Evolutionary conservation across 2,888 invertebrate species (phyloP).

Genomic region (Cephus pulcher): DNA sequence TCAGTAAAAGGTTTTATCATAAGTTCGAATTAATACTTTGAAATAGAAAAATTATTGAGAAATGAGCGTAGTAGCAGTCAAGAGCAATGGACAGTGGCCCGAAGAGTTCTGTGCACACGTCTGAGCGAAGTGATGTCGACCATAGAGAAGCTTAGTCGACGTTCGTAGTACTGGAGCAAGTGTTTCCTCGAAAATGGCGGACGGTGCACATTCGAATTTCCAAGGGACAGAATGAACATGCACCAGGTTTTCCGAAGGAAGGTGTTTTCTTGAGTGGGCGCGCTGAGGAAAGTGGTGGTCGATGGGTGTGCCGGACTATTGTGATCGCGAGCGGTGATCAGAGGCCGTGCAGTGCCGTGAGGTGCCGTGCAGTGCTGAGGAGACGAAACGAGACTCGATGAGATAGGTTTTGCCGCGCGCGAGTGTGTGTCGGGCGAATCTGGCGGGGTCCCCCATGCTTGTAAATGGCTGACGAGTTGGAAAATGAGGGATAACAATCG

Average conservation of each 20-base stretch:
- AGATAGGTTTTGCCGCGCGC: conserved; percentile 37
- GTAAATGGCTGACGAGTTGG: conserved; percentile 55
- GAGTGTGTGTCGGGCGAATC: conserved; percentile 37
- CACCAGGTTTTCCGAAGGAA: conserved; percentile 38
- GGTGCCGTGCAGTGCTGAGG: no score
- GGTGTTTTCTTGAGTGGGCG: conserved; percentile 39
- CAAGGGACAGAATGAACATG: conserved; percentile 47
- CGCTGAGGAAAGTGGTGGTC: conserved; percentile 37
- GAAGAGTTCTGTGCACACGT: no score
- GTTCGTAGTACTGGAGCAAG: conserved; percentile 44
- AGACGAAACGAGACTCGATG: conserved; percentile 18
- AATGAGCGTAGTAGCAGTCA: no score
- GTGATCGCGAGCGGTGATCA: conserved; percentile 35
- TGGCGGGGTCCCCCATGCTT: conserved; percentile 53
- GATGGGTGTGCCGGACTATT: conserved; percentile 30
- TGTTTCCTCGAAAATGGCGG: conserved; percentile 54
- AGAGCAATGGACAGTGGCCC: no score
- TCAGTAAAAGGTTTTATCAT: no score
- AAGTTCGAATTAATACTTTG: no score
- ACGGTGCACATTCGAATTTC: conserved; percentile 53
- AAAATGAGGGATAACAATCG: conserved; percentile 48
- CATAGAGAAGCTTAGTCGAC: conserved; percentile 28
- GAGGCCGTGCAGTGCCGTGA: conserved; percentile 12
- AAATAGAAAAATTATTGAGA: no score
- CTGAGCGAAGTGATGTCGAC: conserved; percentile 28